phyloP scores from a whole-genome alignment of 1,140 invertebrate species.

The Lutraria rhynchaena region DNA sequence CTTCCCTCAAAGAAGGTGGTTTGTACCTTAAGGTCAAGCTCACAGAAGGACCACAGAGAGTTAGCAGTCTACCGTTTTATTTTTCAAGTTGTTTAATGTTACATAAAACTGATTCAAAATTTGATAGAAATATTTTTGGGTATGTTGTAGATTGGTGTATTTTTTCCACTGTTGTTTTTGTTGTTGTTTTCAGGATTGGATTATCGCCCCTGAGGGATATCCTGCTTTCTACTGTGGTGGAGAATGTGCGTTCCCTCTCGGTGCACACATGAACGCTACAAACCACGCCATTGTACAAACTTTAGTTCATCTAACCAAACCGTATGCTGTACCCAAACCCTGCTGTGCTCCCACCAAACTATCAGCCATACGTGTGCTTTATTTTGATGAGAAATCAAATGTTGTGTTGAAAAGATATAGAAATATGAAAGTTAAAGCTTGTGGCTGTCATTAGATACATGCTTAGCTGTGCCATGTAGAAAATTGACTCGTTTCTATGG shows the following conservation, averaged over 20 bases:
- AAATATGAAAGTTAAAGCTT: constrained; percentile 87
- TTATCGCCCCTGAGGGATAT: constrained; percentile 86
- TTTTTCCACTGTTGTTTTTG: too few species aligned
- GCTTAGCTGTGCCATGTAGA: neutral
- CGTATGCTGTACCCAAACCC: constrained; percentile 84
- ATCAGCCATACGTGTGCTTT: constrained; percentile 85
- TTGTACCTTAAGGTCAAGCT: too few species aligned
- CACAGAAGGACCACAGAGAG: too few species aligned
- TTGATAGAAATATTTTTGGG: too few species aligned
- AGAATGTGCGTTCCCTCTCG: constrained; percentile 85
- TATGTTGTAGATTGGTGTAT: too few species aligned
- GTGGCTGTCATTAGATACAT: constrained; percentile 86
- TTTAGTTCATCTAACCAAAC: constrained; percentile 86
- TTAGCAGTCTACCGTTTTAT: too few species aligned
- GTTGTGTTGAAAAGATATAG: constrained; percentile 87
- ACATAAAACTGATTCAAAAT: too few species aligned
- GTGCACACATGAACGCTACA: constrained; percentile 85
- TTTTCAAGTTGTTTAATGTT: too few species aligned
- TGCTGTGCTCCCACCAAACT: constrained; percentile 88
- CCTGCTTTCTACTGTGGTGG: constrained; percentile 87
- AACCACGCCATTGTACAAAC: constrained; percentile 88
- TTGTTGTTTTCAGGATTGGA: constrained; percentile 83
- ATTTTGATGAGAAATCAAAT: constrained; percentile 86
- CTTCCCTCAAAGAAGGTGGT: too few species aligned
- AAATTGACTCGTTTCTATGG: neutral